These are phyloP conservation scores for Hypanus sabinus DNA, from an alignment of 2,113 vertebrate genomes.

Conservation along the genomic window DNA sequence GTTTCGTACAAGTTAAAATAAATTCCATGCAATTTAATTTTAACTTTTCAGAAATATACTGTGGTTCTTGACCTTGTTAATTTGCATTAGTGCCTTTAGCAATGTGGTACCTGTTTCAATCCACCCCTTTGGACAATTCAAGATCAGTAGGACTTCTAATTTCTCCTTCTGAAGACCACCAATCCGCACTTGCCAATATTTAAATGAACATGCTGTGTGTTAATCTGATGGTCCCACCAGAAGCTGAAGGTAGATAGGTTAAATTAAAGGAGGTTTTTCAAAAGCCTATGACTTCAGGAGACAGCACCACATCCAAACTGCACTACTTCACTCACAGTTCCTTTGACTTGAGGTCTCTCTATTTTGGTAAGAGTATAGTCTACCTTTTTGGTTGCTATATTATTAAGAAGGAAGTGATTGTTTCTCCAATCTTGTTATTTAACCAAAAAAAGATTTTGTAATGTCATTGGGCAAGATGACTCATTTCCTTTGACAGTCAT, in stretches of 20 bases:
- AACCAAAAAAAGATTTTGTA: neutral
- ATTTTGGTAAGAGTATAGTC: neutral
- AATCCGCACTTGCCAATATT: neutral
- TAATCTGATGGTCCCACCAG: neutral
- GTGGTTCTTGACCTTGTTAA: neutral
- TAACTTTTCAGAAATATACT: neutral
- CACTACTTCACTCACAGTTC: neutral
- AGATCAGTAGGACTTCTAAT: no score
- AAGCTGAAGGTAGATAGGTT: neutral
- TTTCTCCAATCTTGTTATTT: neutral
- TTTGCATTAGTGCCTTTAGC: neutral
- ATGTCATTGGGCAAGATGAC: neutral
- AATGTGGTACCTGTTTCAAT: neutral
- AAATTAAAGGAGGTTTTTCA: neutral
- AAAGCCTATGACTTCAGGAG: neutral
- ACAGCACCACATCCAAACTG: neutral
- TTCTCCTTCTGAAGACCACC: neutral
- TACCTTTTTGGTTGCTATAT: no score
- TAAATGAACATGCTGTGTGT: neutral
- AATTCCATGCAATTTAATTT: neutral
- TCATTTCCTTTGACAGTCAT: neutral
- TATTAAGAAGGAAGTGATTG: neutral
- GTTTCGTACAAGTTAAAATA: neutral
- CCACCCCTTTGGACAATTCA: neutral
- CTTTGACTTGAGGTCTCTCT: neutral